Percentiles rank a stretch among this genome's conserved stretches.
phyloP scores from a whole-genome alignment of 1,140 invertebrate genomes.

The Onthophagus taurus region DNA sequence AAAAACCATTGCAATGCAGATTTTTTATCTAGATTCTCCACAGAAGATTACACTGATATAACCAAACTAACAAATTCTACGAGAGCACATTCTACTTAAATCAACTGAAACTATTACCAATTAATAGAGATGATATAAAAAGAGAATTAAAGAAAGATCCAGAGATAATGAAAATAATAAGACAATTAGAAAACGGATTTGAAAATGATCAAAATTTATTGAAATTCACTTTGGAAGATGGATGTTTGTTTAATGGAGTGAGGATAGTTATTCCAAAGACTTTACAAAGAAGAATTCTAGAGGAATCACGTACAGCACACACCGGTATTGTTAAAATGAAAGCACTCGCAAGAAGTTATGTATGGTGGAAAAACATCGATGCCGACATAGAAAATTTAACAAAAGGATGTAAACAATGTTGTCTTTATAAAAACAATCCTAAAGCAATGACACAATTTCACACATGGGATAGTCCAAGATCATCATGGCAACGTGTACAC shows the following conservation, averaged over 20 bases:
- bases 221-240: slow-evolving; percentile 5
- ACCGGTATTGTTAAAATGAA: slow-evolving; percentile 9
- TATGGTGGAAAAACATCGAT: not conserved
- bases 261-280: slow-evolving; percentile 6
- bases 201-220: slow-evolving; percentile 5
- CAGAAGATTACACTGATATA: too few relatives aligned
- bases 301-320: slow-evolving; percentile 6
- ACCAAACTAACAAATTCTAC: too few relatives aligned
- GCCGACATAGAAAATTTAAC: slow-evolving; percentile 6
- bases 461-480: not conserved
- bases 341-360: slow-evolving; percentile 2
- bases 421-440: slow-evolving; percentile 1
- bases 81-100: too few relatives aligned
- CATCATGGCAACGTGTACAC: slow-evolving; percentile 4
- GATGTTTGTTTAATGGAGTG: not conserved
- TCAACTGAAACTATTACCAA: too few relatives aligned
- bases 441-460: not conserved
- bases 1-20: slow-evolving; percentile 9
- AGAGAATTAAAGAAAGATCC: too few relatives aligned
- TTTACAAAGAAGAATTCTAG: not conserved
- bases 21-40: slow-evolving; percentile 13
- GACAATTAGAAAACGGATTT: not conserved
- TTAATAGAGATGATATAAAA: too few relatives aligned
- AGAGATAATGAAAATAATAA: not conserved
- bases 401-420: not conserved